A percentile compares a stretch with the other conserved stretches of the same genome.
phyloP scores from a whole-genome alignment of 2,113 vertebrate genomes.

The Myrmophylax atrothorax region DNA sequence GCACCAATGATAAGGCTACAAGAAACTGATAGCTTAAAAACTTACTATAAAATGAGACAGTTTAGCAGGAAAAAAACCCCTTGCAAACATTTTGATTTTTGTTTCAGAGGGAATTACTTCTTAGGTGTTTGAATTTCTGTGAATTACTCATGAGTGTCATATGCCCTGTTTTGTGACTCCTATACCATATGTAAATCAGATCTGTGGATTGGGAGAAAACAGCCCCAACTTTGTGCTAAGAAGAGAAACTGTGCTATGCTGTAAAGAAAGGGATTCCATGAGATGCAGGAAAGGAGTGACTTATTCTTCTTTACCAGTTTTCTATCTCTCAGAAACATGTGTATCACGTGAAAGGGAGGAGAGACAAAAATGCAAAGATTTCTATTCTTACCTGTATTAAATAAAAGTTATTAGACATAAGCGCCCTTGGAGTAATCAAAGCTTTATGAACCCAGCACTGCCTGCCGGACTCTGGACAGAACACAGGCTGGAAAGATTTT shows the following conservation, averaged over 20 bases:
- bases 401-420: too few species aligned
- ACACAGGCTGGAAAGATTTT: too few species aligned
- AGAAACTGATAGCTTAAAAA: background rate
- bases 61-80: background rate
- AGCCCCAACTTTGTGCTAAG: background rate
- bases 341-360: too few species aligned
- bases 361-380: too few species aligned
- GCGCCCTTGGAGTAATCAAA: too few species aligned
- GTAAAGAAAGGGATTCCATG: background rate
- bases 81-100: background rate
- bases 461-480: too few species aligned
- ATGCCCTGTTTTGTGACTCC: background rate
- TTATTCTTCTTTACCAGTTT: background rate
- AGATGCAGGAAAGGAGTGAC: background rate
- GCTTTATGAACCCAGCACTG: too few species aligned
- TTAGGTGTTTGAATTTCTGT: background rate
- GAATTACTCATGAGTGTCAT: background rate
- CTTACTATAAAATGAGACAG: background rate
- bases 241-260: background rate
- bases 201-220: background rate
- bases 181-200: background rate
- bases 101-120: background rate
- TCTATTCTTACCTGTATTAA: too few species aligned
- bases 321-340: background rate
- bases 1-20: background rate